Conservation (phyloP, 2,888 invertebrate species). For the Trachelus stipa region DNA sequence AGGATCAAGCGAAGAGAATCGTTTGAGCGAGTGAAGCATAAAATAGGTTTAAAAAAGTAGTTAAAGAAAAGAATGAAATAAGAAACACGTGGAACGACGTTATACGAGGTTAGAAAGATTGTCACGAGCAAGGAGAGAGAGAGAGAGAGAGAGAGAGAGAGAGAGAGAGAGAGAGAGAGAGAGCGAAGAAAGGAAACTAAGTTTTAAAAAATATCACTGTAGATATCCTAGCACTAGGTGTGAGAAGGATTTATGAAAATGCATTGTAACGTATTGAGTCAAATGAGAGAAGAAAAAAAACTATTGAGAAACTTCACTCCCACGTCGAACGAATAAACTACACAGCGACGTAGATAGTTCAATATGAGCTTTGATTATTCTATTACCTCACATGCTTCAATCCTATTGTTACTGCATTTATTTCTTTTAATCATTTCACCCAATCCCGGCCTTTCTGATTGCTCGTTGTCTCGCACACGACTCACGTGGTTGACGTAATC, state of each 20-base stretch:
- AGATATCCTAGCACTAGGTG: constrained; percentile 62
- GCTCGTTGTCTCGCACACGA: neutral
- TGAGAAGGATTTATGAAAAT: constrained; percentile 28
- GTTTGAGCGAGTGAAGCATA: neutral
- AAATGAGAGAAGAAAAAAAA: constrained; percentile 15
- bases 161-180: no score
- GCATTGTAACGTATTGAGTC: constrained; percentile 9
- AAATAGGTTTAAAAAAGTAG: neutral
- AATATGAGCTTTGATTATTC: neutral
- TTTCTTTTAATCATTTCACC: neutral
- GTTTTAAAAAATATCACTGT: constrained; percentile 59
- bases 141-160: no score
- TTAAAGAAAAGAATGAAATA: neutral
- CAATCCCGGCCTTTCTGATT: neutral
- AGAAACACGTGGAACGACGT: neutral
- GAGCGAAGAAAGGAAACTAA: neutral
- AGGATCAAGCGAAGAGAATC: neutral
- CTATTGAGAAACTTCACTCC: constrained; percentile 33
- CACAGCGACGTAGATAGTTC: constrained; percentile 3
- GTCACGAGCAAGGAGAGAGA: neutral
- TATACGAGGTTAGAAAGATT: neutral
- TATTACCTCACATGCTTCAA: neutral
- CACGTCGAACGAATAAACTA: constrained; percentile 38
- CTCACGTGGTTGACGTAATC: neutral
- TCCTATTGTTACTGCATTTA: neutral